phyloP scores from a whole-genome alignment of 2,797 vertebrate genomes.

The Micrastur ruficollis region DNA sequence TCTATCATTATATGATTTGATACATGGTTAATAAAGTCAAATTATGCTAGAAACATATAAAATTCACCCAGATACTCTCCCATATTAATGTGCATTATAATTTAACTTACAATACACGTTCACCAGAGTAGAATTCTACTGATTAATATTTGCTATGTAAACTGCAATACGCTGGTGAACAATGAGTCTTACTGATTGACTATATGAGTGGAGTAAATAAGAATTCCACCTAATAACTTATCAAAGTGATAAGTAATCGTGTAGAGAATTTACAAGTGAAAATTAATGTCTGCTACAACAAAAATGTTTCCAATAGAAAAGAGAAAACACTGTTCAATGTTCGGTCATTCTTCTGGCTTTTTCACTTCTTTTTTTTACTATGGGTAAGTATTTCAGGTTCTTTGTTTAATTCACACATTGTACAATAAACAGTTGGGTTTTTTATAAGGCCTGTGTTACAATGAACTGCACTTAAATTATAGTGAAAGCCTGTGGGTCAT shows the following conservation, averaged over 20 bases:
- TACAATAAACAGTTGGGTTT: background rate
- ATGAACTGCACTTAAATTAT: background rate
- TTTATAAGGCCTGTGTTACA: background rate
- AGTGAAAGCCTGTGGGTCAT: background rate
- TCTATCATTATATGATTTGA: constrained; percentile 20
- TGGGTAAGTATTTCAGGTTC: background rate
- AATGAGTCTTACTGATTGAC: background rate
- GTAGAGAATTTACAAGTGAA: background rate
- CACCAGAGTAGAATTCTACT: background rate
- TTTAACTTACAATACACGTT: background rate
- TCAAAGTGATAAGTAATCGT: background rate
- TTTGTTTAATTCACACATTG: background rate
- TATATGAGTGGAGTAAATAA: constrained; percentile 10
- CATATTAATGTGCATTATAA: constrained; percentile 12
- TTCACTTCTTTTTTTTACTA: background rate
- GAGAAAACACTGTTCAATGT: background rate
- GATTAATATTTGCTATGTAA: constrained; percentile 57
- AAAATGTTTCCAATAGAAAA: background rate
- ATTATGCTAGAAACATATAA: constrained; percentile 18
- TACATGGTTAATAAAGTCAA: constrained; percentile 14
- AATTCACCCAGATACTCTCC: background rate
- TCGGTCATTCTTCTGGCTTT: background rate
- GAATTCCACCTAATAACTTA: background rate
- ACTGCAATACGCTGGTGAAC: background rate
- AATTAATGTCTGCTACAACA: background rate